phyloP scores from a whole-genome alignment of 2,113 vertebrate species.

The Grammomys surdaster region DNA sequence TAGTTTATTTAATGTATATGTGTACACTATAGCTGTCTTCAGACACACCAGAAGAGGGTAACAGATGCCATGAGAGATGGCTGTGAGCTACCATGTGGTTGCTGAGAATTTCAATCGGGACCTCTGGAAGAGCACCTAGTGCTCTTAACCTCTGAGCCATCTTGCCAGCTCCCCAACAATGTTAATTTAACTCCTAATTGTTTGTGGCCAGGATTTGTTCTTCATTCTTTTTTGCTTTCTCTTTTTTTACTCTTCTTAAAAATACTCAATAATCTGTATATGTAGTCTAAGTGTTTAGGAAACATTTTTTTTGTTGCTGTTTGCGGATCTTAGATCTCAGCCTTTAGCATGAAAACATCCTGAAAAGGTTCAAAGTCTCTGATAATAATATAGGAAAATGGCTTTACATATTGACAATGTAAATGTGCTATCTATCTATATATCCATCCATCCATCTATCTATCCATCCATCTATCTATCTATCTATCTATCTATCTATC shows the following conservation, averaged over 20 bases:
- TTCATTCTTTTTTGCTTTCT: neutral
- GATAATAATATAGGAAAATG: neutral
- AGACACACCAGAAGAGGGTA: no score
- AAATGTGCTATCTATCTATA: neutral
- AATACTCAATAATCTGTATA: neutral
- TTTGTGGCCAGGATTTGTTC: neutral
- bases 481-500: neutral
- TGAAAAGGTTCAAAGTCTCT: constrained; percentile 21
- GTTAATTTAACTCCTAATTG: neutral
- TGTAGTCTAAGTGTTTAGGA: neutral
- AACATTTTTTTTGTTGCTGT: neutral
- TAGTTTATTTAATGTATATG: no score
- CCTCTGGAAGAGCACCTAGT: no score
- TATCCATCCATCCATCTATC: neutral
- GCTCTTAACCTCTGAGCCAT: no score
- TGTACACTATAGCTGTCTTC: no score
- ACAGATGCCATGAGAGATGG: no score
- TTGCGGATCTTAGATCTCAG: neutral
- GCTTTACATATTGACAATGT: neutral
- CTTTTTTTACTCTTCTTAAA: neutral
- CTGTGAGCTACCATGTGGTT: no score
- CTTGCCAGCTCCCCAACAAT: neutral
- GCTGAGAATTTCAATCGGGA: no score
- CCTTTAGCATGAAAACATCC: neutral
- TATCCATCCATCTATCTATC: neutral